Evolutionary conservation across 2,888 invertebrate species (phyloP).

Genomic region (Drosophila yooni): DNA sequence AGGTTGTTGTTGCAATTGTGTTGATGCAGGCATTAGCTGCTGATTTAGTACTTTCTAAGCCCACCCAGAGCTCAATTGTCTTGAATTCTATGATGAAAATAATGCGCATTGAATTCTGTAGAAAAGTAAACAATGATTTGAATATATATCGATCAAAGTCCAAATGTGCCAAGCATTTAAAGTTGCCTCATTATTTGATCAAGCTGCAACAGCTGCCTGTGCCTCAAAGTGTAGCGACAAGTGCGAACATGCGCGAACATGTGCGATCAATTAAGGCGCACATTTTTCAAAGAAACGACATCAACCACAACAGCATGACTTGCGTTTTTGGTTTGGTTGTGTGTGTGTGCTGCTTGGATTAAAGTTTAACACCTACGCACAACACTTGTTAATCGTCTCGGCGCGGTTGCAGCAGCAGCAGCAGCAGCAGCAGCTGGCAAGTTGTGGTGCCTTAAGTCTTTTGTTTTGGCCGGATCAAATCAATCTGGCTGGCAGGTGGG

Average conservation of each 20-base stretch:
- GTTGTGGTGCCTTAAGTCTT: constrained; percentile 72
- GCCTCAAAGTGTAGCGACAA: constrained; percentile 38
- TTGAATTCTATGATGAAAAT: constrained; percentile 7
- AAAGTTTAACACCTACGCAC: constrained; percentile 19
- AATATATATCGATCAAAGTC: constrained; percentile 15
- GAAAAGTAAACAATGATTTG: constrained; percentile 25
- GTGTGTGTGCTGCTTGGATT: constrained; percentile 8
- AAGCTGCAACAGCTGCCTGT: not conserved
- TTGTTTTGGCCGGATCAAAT: constrained; percentile 50
- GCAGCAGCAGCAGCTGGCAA: constrained; percentile 23
- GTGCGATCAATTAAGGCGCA: constrained; percentile 43
- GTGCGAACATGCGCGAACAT: constrained; percentile 40
- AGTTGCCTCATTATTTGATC: constrained; percentile 45
- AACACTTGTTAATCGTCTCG: constrained; percentile 12
- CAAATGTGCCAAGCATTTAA: constrained; percentile 52
- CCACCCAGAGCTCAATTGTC: constrained; percentile 43
- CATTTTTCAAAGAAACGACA: constrained; percentile 30
- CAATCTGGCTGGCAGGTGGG: not conserved
- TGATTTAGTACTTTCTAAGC: constrained; percentile 19
- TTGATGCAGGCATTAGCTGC: not conserved
- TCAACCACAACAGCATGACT: constrained; percentile 47
- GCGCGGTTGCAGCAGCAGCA: not conserved
- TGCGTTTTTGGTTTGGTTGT: constrained; percentile 18
- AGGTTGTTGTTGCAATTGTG: not conserved
- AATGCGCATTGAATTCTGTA: constrained; percentile 37